Evolutionary conservation across 2,888 invertebrate genomes (phyloP).

Genomic region (Carabus problematicus): DNA sequence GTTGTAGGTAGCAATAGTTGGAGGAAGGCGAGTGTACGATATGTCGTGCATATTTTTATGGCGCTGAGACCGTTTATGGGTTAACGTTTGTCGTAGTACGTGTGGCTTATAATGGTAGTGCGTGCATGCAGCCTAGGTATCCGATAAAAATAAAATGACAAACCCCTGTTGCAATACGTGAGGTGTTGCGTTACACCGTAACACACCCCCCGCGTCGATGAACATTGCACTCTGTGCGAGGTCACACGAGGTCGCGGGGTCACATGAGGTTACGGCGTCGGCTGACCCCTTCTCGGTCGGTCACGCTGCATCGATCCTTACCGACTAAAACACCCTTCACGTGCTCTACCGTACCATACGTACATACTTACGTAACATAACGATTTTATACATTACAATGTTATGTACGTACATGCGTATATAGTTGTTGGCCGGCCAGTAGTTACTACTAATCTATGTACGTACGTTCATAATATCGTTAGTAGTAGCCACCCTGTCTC

Average conservation of each 20-base stretch:
- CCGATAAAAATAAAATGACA: no score
- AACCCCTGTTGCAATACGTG: no score
- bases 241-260: conserved; percentile 16
- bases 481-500: no score
- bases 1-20: no score
- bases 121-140: no score
- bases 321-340: conserved; percentile 8
- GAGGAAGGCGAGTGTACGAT: no score
- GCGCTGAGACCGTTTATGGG: no score
- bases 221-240: conserved; percentile 13
- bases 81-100: no score
- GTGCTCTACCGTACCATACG: background rate
- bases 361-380: no score
- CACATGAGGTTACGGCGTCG: conserved; percentile 25
- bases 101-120: no score
- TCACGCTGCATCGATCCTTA: conserved; percentile 26
- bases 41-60: no score
- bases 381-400: background rate
- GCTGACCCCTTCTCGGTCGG: conserved; percentile 24
- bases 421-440: background rate
- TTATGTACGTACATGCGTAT: background rate
- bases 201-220: background rate
- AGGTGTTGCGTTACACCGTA: conserved; percentile 6
- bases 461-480: background rate
- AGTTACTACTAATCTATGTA: conserved; percentile 7